Evolutionary conservation across 1,140 invertebrate species (phyloP), one percentile per base, ranked within the genome.

Genomic region (Conus betulinus): DNA sequence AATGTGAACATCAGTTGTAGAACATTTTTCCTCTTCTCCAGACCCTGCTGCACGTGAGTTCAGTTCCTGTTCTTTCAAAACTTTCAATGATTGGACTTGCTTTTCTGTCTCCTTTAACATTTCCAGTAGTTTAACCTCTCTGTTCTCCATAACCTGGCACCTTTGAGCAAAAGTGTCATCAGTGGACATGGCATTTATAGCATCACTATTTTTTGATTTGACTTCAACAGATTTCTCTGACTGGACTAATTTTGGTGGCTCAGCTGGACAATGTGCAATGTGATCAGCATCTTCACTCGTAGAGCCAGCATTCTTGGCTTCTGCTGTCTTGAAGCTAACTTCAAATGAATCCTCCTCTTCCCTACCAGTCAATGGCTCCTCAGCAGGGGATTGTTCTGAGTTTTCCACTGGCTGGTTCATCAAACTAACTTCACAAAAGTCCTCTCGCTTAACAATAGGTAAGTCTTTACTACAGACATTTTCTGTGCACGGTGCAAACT

Each of bases 51-150:
- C 79, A 53, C 27, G 0, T 13, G 79, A 23, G 7, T 4, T 17
- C 23, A 23, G 13, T 15, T 17, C 10, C 20, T 53, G 27, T 15
- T 52, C 79, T 15, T 60, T 13, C 25, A 63, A 63, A 10, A 17
- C 57, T 63, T 10, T 60, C 82, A 84, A 13, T 39, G 82, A 60
- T 15, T 63, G 6, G 57, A 86, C 87, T 71, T 88, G 53, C 84
- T 85, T n/a, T 55, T 76, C 87, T 63, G 88, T 88, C 25, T 87
- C 27, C 13, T 81, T 17, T 39, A 90, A 79, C 79, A 88, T 23
- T 55, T 88, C 85, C 81, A 81, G 57, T 83, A 89, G 79, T 23
- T 88, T 17, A 25, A 67, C 76, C 23, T 89, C 89, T 84, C 89
- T 88, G 63, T 89, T 74, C 63, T 87, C 39, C 79, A 88, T 84